phyloP scores from a whole-genome alignment of 2,113 vertebrate species.

The Syngnathoides biaculeatus region DNA sequence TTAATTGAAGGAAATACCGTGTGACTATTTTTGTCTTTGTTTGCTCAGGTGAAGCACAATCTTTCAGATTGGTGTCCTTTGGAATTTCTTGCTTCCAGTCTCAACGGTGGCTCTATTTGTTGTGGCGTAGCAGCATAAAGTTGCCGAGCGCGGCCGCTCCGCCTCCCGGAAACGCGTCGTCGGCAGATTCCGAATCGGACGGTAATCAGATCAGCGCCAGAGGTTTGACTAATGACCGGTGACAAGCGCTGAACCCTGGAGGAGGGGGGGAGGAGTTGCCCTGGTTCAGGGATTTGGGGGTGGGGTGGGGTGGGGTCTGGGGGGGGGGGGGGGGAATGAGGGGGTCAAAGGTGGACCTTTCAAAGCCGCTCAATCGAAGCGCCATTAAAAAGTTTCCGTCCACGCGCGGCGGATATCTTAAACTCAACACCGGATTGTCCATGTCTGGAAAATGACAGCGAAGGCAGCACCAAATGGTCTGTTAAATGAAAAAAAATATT shows the following conservation, averaged over 20 bases:
- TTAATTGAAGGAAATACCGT: too few species aligned
- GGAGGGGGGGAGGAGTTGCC: constrained; percentile 50
- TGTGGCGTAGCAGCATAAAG: constrained; percentile 63
- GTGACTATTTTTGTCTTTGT: too few species aligned
- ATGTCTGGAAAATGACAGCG: neutral
- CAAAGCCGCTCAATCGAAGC: constrained; percentile 67
- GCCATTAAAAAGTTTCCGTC: constrained; percentile 69
- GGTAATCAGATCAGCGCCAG: constrained; percentile 69
- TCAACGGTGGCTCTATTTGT: constrained; percentile 59
- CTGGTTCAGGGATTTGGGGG: constrained; percentile 43
- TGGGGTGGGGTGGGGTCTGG: neutral
- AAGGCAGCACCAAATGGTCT: neutral
- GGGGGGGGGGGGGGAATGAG: neutral
- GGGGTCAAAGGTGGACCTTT: constrained; percentile 69
- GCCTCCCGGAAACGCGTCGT: constrained; percentile 61
- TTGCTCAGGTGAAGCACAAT: too few species aligned
- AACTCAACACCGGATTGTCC: neutral
- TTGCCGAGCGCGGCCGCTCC: constrained; percentile 56
- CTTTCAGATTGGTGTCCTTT: too few species aligned
- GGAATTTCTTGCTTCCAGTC: too few species aligned
- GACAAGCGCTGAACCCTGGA: constrained; percentile 64
- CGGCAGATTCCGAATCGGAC: constrained; percentile 60
- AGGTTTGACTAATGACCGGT: constrained; percentile 70
- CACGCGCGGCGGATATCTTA: neutral
- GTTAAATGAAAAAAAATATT: neutral